A percentile compares a stretch with the other conserved stretches of the same genome.
Conservation (phyloP, 2,888 invertebrate genomes). For the Pterostichus niger region DNA sequence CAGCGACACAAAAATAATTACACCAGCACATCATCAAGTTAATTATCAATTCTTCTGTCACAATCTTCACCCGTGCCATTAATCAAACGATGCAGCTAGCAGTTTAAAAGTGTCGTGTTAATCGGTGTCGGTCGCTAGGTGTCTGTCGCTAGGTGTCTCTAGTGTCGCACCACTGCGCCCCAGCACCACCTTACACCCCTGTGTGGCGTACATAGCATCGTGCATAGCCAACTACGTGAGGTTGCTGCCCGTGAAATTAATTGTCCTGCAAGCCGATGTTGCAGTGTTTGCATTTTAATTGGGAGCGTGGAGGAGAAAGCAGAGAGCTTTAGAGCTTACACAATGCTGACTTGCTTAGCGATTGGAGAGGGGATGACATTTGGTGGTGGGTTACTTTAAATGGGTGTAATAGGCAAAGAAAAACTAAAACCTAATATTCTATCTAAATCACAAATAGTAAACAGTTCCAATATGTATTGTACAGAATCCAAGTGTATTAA, state of each 20-base stretch:
- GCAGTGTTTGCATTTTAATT: constrained; percentile 55
- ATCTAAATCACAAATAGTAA: no score
- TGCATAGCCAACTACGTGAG: constrained; percentile 38
- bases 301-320: not conserved
- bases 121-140: constrained; percentile 55
- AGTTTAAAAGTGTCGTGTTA: constrained; percentile 57
- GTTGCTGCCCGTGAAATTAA: constrained; percentile 40
- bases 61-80: constrained; percentile 14
- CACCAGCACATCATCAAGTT: constrained; percentile 11
- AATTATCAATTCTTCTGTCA: constrained; percentile 30
- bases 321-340: constrained; percentile 19
- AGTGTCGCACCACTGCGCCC: constrained; percentile 20
- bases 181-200: not conserved
- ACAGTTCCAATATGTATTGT: no score
- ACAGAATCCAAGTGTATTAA: no score
- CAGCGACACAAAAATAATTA: constrained; percentile 17
- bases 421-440: no score
- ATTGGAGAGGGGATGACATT: not conserved
- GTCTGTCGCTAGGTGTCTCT: constrained; percentile 40
- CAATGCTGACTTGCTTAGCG: not conserved
- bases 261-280: constrained; percentile 48
- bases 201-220: constrained; percentile 1
- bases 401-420: not conserved
- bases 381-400: not conserved
- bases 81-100: constrained; percentile 25